Evolutionary conservation across 2,888 invertebrate species (phyloP).

Genomic region (Nephrotoma guestfalica): DNA sequence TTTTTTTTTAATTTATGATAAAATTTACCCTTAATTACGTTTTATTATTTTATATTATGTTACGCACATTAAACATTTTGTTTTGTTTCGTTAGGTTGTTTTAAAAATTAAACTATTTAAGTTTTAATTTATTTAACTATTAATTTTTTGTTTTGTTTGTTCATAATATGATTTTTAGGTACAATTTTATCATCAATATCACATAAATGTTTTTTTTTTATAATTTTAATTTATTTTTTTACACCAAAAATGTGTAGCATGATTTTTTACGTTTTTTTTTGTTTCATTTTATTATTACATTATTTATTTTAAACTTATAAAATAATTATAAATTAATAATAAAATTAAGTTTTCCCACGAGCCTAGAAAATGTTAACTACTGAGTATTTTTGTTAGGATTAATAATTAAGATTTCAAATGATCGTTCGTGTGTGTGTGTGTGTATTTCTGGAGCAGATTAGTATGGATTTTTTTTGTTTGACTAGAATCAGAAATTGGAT

Average conservation of each 20-base stretch:
- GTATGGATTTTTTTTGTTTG: neutral
- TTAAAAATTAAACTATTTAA: slow-evolving; percentile 5
- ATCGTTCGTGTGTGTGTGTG: neutral
- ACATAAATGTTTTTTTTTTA: slow-evolving; percentile 1
- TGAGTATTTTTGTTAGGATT: neutral
- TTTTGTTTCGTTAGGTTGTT: slow-evolving; percentile 7
- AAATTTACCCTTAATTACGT: neutral
- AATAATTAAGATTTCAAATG: neutral
- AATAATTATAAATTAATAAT: neutral
- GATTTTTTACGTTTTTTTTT: neutral
- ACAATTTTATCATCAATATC: slow-evolving; percentile 7
- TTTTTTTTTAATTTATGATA: neutral
- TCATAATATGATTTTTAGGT: slow-evolving; percentile 5
- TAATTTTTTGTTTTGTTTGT: neutral
- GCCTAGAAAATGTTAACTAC: neutral
- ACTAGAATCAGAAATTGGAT: slow-evolving; percentile 1
- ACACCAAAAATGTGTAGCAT: slow-evolving; percentile 1
- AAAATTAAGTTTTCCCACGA: neutral
- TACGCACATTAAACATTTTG: slow-evolving; percentile 5
- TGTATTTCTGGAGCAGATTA: neutral
- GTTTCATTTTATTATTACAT: neutral
- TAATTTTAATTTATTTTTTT: slow-evolving; percentile 9
- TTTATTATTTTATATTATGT: neutral
- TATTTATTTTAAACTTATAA: neutral
- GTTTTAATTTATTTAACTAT: slow-evolving; percentile 7